phyloP scores from a whole-genome alignment of 2,888 invertebrate genomes.

The Nasonovia ribisnigri region DNA sequence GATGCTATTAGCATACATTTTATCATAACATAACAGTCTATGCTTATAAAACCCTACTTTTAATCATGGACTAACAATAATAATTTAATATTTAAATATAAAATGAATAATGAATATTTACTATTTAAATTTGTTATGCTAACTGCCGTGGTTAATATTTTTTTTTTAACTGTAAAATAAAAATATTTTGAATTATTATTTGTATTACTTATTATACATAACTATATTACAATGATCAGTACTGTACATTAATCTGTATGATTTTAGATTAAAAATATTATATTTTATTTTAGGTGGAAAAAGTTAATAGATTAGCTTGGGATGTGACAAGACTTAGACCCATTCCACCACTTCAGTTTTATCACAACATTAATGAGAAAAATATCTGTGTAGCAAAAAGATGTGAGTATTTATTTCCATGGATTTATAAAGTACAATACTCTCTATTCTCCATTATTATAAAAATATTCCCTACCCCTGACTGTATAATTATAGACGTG shows the following conservation, averaged over 20 bases:
- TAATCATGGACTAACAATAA: constrained; percentile 26
- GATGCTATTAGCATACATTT: neutral
- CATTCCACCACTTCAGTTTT: constrained; percentile 47
- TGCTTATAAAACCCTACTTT: neutral
- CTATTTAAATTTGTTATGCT: neutral
- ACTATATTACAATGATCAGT: neutral
- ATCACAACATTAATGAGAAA: constrained; percentile 53
- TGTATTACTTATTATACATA: neutral
- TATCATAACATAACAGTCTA: neutral
- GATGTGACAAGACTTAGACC: constrained; percentile 49
- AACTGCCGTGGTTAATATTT: neutral
- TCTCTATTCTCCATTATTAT: neutral
- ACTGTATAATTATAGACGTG: neutral
- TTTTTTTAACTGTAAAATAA: neutral
- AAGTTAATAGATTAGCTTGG: constrained; percentile 36
- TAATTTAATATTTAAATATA: neutral
- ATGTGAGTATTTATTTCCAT: constrained; percentile 25
- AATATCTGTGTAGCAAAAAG: constrained; percentile 14
- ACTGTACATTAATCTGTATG: neutral
- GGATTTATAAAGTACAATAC: neutral
- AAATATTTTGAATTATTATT: neutral
- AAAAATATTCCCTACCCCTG: neutral
- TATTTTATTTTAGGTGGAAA: constrained; percentile 27
- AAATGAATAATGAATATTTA: neutral
- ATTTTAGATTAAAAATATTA: constrained; percentile 11